Conservation (phyloP, 2,888 invertebrate genomes). For the Trissonchulus latispiculum region DNA sequence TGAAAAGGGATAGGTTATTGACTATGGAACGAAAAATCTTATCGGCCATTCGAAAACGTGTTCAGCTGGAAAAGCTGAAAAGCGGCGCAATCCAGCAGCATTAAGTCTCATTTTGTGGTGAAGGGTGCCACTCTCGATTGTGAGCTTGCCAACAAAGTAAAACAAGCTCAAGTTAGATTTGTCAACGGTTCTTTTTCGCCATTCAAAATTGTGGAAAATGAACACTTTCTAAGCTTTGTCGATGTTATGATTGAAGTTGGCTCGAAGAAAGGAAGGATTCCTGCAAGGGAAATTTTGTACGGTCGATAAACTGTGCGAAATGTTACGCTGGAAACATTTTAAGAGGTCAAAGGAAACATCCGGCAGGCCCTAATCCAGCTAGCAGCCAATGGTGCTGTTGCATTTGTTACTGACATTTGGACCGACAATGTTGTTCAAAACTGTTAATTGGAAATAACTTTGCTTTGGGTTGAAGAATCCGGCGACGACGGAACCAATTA, state of each 20-base stretch:
- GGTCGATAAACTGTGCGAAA: neutral
- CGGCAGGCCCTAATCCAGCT: neutral
- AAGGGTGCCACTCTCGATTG: too few species aligned
- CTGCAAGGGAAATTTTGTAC: neutral
- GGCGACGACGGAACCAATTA: neutral
- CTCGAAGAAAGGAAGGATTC: neutral
- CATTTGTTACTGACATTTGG: neutral
- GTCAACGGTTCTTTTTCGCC: slow-evolving; percentile 2
- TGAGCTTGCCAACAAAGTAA: too few species aligned
- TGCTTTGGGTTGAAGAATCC: neutral
- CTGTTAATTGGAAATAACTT: neutral
- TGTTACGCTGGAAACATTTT: neutral
- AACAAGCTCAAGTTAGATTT: neutral
- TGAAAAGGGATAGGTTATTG: neutral
- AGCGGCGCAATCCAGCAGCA: too few species aligned
- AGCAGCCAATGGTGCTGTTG: neutral
- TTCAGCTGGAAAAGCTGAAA: too few species aligned
- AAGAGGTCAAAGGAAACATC: neutral
- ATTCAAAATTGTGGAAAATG: neutral
- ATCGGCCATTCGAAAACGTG: neutral
- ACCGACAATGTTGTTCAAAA: slow-evolving; percentile 4
- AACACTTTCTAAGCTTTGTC: neutral
- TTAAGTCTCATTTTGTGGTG: too few species aligned
- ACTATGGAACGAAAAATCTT: neutral
- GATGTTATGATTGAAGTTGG: neutral